Base-by-base conservation (phyloP, 2,888 invertebrate species). In the Dicranocentrus wangi region DNA sequence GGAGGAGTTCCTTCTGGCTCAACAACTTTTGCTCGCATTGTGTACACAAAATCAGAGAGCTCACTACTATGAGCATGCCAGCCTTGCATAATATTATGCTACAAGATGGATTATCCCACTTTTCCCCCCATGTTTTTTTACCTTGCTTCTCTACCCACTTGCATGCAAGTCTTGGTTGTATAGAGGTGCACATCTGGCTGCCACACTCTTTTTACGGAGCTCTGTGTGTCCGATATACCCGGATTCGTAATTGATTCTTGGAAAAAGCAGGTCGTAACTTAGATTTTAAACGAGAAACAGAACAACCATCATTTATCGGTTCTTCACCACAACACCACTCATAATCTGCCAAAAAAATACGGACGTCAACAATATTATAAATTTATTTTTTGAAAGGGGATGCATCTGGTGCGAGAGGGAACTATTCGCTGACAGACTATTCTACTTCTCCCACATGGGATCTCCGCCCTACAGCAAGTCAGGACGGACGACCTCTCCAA, bases 231-330 rank as follows among this genome's bases (percentile, higher is more conserved):
- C 39, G 39, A 7, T 7, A 32, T 60, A 42, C 27, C 60, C 27
- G 13, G 32, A 32, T 53, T 25, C 55, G 63, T 73, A 65, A 73
- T 65, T 65, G 73, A 65, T 73, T 73, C 47, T 23, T 3, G 60
- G 58, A 66, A 51, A 66, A 55, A 65, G 42, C 42, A 53, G 23
- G 60, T 55, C 43, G 43, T 27, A 60, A 58, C 51, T 70, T 70
- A 65, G n/a, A n/a, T 66, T 51, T 65, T 43, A 25, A 43, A 43
- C 25, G 19, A 60, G 28, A 47, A 47, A 43, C 43, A 61, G 71
- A 47, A 60, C 39, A 23, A 8, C 17, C 43, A 55, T 71, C 27
- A 61, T 61, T 71, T 71, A 71, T 70, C 70, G 70, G 70, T 70
- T 70, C 70, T 70, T 58, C 58, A 58, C 70, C 70, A 70, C 15